These are phyloP conservation scores for Chymomyza costata DNA, from an alignment of 1,140 invertebrate genomes.

Conservation along the genomic window DNA sequence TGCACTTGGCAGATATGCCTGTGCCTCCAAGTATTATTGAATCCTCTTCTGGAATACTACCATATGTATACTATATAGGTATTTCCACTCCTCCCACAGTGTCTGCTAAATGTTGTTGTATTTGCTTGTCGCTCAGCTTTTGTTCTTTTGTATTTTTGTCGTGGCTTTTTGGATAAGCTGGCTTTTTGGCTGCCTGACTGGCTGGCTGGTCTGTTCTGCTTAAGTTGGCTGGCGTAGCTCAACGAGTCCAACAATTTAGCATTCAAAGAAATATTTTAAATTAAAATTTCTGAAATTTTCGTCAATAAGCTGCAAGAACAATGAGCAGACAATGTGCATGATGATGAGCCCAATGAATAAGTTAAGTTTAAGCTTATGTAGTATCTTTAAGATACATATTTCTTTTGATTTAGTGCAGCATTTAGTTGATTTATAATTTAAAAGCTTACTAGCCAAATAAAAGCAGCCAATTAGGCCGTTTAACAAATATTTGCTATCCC, in stretches of 20 bases:
- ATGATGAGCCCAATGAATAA: constrained; percentile 15
- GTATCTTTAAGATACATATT: constrained; percentile 63
- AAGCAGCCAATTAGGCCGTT: constrained; percentile 20
- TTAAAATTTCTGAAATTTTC: constrained; percentile 75
- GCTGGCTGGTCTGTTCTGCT: constrained; percentile 10
- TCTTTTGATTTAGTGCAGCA: constrained; percentile 19
- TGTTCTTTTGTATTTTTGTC: constrained; percentile 9
- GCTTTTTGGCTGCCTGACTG: constrained; percentile 21
- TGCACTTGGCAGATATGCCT: no score
- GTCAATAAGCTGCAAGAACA: constrained; percentile 63
- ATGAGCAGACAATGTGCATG: constrained; percentile 36
- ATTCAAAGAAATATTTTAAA: constrained; percentile 75
- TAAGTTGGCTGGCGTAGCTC: constrained; percentile 44
- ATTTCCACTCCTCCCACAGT: constrained; percentile 5
- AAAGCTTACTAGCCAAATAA: not conserved
- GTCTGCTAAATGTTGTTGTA: constrained; percentile 52
- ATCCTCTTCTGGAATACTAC: no score
- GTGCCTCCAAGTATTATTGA: no score
- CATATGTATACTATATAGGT: no score
- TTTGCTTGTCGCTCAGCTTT: constrained; percentile 35
- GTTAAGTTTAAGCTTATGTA: constrained; percentile 38
- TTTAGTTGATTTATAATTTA: constrained; percentile 51
- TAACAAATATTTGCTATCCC: constrained; percentile 29
- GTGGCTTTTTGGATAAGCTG: constrained; percentile 7
- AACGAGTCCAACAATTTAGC: constrained; percentile 73